Conservation (phyloP, 2,888 invertebrate genomes). For the Sminthurides aquaticus region DNA sequence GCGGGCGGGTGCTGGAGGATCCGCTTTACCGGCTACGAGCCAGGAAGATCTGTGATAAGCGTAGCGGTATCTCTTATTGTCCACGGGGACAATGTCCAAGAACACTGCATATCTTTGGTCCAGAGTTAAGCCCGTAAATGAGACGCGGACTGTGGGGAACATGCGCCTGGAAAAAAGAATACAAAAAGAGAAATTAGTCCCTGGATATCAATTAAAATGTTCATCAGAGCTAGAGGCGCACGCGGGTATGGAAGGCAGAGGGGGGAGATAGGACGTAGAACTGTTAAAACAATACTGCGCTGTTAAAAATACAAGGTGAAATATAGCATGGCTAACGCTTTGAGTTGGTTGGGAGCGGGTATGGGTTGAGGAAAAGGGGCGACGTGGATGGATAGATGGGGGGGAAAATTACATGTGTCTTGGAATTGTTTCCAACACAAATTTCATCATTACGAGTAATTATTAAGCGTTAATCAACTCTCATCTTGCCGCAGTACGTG, state of each 20-base stretch:
- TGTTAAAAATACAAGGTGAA: too few relatives aligned
- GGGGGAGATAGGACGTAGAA: too few relatives aligned
- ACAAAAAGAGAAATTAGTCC: conserved; percentile 1
- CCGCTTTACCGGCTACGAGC: conserved; percentile 74
- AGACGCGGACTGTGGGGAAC: conserved; percentile 71
- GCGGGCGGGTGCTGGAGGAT: conserved; percentile 63
- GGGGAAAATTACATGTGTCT: too few relatives aligned
- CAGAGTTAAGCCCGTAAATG: conserved; percentile 61
- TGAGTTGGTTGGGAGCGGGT: too few relatives aligned
- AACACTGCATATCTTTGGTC: conserved; percentile 65
- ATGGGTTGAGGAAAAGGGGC: too few relatives aligned
- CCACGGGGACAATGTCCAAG: conserved; percentile 72
- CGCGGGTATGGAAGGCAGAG: too few relatives aligned
- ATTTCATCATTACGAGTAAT: background rate
- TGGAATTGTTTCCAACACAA: background rate
- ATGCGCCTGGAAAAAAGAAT: conserved; percentile 58
- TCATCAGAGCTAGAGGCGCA: too few relatives aligned
- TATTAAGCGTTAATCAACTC: background rate
- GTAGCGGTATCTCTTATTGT: conserved; percentile 70
- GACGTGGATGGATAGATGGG: too few relatives aligned
- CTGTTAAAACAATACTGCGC: too few relatives aligned
- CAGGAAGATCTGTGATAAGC: conserved; percentile 76
- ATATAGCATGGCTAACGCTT: too few relatives aligned
- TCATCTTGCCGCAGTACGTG: too few relatives aligned
- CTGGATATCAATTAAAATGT: conserved; percentile 16